phyloP scores from a whole-genome alignment of 2,113 vertebrate species.

The Indicator maculatus region DNA sequence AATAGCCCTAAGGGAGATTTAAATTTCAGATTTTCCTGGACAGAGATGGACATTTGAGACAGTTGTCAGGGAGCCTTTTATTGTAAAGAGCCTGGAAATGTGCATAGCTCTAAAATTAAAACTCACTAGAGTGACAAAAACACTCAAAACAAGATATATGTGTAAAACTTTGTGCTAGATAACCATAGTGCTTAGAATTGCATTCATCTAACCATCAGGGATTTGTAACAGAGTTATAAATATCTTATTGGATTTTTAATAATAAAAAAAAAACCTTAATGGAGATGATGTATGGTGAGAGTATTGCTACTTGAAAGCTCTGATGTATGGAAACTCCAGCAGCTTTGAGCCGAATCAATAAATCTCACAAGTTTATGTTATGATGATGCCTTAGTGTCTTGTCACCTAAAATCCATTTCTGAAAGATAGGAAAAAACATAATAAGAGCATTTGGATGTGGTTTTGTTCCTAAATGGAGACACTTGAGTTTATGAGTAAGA shows the following conservation, averaged over 20 bases:
- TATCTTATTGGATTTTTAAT: slow-evolving; percentile 80
- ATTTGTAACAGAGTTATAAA: slow-evolving; percentile 74
- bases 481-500: background rate
- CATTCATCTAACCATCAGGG: slow-evolving; percentile 60
- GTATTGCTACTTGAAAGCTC: slow-evolving; percentile 55
- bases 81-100: slow-evolving; percentile 7
- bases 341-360: slow-evolving; percentile 74
- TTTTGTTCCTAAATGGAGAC: slow-evolving; percentile 47
- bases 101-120: slow-evolving; percentile 33
- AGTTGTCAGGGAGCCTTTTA: background rate
- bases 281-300: slow-evolving; percentile 60
- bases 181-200: slow-evolving; percentile 59
- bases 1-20: slow-evolving; percentile 36
- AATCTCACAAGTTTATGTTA: slow-evolving; percentile 65
- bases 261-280: slow-evolving; percentile 67
- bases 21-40: slow-evolving; percentile 44
- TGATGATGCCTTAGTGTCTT: slow-evolving; percentile 54
- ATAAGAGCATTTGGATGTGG: background rate
- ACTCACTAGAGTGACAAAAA: background rate
- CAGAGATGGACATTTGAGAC: slow-evolving; percentile 1
- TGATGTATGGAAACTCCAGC: slow-evolving; percentile 64
- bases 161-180: slow-evolving; percentile 55
- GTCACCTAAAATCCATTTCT: slow-evolving; percentile 55
- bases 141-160: background rate
- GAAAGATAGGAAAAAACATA: slow-evolving; percentile 32